Base-by-base conservation (phyloP, 2,888 invertebrate genomes). In the Ophion slaviceki region DNA sequence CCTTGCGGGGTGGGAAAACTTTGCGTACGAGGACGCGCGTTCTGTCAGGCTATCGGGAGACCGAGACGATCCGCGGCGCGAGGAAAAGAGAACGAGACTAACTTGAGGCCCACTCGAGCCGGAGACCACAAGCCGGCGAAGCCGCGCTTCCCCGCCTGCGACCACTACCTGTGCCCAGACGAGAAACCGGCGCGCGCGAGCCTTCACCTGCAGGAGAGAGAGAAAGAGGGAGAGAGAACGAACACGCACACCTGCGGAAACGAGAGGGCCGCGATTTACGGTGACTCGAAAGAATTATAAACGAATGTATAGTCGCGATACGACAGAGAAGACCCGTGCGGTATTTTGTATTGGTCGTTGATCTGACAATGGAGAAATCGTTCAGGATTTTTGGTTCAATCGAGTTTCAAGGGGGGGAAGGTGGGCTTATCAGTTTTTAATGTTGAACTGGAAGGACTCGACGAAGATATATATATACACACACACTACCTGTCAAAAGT, bases 11-110 rank as follows among this genome's bases (percentile, higher is more conserved):
- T 53, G 14, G 17, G 53, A 3, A 32, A 53, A 53, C 5, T 14
- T 53, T 14, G 4, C 53, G 17, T 53, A 14, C 14, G 53, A 17
- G 53, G 53, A 14, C 84, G 83, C 79, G 62, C 40, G 47, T 76
- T 70, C 8, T 32, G 75, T 64, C 57, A 62, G 53, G 83, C 75
- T 64, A 3, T 53, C 53, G 53, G 17, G 28, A 64, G 77, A 66
- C 85, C 78, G 88, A 82, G 84, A 88, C 88, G 88, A 79, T 90
- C 89, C 90, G 87, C 79, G 89, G 87, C 88, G 87, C 82, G 81
- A 89, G 91, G 90, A 87, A 87, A 90, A 88, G 89, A 90, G 88
- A 90, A 87, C 89, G 81, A 90, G 89, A 91, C 92, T 90, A 90
- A 89, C 87, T 87, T 78, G 75, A 80, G 82, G 87, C 87, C 88